Conservation (phyloP, 64 coral and sea anemone genomes). For the Orbicella faveolata region DNA sequence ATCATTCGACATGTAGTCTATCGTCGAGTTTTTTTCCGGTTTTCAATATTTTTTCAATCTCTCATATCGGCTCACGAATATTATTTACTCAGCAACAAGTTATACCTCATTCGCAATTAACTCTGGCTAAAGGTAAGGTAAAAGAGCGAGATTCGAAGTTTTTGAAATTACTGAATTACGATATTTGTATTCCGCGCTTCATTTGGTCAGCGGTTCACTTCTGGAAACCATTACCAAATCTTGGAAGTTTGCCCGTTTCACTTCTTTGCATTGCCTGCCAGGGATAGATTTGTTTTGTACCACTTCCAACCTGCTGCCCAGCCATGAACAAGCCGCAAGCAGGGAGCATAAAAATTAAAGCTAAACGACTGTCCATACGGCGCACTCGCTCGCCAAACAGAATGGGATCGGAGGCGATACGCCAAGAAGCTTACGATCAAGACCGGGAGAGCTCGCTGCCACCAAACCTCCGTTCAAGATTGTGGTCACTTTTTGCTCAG, state of each 20-base stretch:
- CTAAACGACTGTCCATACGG: conserved; percentile 82
- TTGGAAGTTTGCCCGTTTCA: not conserved
- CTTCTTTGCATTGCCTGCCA: not conserved
- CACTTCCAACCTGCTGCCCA: conserved; percentile 21
- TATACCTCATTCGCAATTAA: too few species aligned
- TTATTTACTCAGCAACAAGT: too few species aligned
- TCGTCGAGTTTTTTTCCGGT: too few species aligned
- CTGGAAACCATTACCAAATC: not conserved
- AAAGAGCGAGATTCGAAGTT: too few species aligned
- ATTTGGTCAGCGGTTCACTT: conserved; percentile 1
- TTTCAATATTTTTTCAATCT: too few species aligned
- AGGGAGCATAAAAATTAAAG: conserved; percentile 71
- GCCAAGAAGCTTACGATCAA: conserved; percentile 54
- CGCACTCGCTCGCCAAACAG: conserved; percentile 60
- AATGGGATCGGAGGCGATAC: conserved; percentile 33
- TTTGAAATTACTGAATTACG: too few species aligned
- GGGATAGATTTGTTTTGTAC: not conserved
- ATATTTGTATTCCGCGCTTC: not conserved
- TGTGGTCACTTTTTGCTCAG: conserved; percentile 85
- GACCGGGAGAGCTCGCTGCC: conserved; percentile 69
- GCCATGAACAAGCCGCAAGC: conserved; percentile 85
- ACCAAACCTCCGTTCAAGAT: conserved; percentile 63
- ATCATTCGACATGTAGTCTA: too few species aligned
- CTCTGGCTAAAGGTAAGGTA: too few species aligned
- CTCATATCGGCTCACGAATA: too few species aligned